Percentiles rank a stretch among this genome's conserved stretches.
Evolutionary conservation across 2,888 invertebrate species (phyloP).

Genomic region (Aphodius sticticus): DNA sequence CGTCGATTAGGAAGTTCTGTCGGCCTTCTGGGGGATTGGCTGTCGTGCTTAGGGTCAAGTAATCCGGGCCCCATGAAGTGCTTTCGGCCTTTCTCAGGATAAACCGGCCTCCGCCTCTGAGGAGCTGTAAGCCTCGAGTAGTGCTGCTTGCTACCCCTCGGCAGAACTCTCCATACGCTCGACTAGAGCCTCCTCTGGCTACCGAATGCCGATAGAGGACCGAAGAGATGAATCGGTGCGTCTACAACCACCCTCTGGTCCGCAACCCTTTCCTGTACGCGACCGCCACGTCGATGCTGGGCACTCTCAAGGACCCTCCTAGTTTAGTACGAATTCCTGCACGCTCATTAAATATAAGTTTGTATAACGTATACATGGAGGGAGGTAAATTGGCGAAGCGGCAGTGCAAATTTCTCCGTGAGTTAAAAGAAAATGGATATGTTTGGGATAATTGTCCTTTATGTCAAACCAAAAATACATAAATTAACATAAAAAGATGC

Average conservation of each 20-base stretch:
- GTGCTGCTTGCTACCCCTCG: neutral
- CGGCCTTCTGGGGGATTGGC: conserved; percentile 9
- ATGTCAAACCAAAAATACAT: too few relatives aligned
- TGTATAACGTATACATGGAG: conserved; percentile 32
- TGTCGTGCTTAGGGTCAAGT: conserved; percentile 17
- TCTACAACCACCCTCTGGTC: neutral
- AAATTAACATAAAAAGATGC: too few relatives aligned
- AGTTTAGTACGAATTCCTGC: conserved; percentile 37
- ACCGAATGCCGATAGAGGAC: conserved; percentile 12
- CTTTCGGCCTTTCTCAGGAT: conserved; percentile 25
- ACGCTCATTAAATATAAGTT: conserved; percentile 37
- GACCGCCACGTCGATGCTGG: conserved; percentile 12
- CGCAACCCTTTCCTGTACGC: conserved; percentile 5
- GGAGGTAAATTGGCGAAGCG: neutral
- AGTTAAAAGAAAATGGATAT: too few relatives aligned
- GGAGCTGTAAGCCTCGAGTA: conserved; percentile 13
- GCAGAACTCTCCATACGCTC: conserved; percentile 11
- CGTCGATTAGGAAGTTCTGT: conserved; percentile 22
- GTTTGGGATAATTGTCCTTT: too few relatives aligned
- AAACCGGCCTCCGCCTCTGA: conserved; percentile 19
- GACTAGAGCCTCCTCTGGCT: conserved; percentile 8
- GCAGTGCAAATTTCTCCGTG: too few relatives aligned
- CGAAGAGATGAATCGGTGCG: conserved; percentile 20
- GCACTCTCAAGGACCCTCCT: conserved; percentile 32
- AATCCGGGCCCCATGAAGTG: conserved; percentile 18